Evolutionary conservation across 2,113 vertebrate genomes (phyloP), one percentile per base, ranked within the genome.

Genomic region (Dolichallabes microphthalmus): DNA sequence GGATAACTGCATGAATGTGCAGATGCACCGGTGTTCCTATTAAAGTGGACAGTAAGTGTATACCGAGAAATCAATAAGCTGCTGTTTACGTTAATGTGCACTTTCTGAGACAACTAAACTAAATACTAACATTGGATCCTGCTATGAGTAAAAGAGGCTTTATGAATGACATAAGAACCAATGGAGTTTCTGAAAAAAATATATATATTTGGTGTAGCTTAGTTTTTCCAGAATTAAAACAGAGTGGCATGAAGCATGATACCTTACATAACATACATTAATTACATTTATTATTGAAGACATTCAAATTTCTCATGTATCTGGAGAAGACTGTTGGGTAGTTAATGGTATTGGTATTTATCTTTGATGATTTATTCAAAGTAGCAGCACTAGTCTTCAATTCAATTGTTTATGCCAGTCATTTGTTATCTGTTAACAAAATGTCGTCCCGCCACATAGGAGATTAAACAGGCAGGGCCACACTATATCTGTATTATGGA

Each of bases 81-180:
- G 55, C 11, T 71, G 63, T 82, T 74, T 73, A 78, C 81, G 81
- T 85, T 69, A 85, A 82, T 25, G 22, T 58, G 7, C 61, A 80
- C 61, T 69, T 52, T 88, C 45, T 32, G 60, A 66, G 11, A 39
- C 80, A 84, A 76, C 68, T 83, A 68, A 80, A 66, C 13, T 66
- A 27, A 58, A 58, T 45, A 45, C 45, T 45, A 64, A 64, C 25
- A 22, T 12, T n/a, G n/a, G 17, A 27, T 55, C 55, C 63, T 66
- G 39, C 25, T 66, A 45, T 30, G 39, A 53, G 45, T 30, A n/a
- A 66, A 19, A 30, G 30, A n/a, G 63, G 63, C n/a, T 66, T 66
- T 14, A 30, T n/a, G 27, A 5, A 30, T 15, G 27, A 3, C 63
- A 66, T 14, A 7, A 15, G 11, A 30, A 14, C 27, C 1, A 30